These are phyloP conservation scores for Psix sp. DNA, from an alignment of 1,140 invertebrate species.

Conservation along the genomic window DNA sequence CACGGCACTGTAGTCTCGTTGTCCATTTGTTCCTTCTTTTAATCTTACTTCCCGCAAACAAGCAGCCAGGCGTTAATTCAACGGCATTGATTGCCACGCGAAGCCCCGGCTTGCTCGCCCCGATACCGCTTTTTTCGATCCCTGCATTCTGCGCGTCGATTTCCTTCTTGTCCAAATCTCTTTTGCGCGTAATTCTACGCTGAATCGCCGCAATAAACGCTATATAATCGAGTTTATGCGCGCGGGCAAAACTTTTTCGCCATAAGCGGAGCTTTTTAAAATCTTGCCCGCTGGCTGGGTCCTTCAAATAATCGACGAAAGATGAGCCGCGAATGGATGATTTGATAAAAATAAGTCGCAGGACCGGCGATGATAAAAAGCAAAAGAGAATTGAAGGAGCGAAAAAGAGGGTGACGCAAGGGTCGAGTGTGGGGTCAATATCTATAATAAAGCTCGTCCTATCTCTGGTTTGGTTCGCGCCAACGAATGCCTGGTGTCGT, in stretches of 20 bases:
- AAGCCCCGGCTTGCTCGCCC: constrained; percentile 59
- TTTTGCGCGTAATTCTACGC: constrained; percentile 23
- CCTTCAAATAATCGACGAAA: constrained; percentile 11
- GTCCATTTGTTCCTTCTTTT: constrained; percentile 77
- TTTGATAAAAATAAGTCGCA: constrained; percentile 42
- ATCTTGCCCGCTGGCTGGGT: background rate
- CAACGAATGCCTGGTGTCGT: constrained; percentile 70
- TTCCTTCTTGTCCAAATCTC: constrained; percentile 46
- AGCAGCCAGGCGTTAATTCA: constrained; percentile 77
- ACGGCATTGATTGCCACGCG: constrained; percentile 77
- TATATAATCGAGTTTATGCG: constrained; percentile 44
- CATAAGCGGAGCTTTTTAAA: no score
- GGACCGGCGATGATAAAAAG: constrained; percentile 51
- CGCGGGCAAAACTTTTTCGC: no score
- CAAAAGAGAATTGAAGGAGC: constrained; percentile 35
- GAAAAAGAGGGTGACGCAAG: constrained; percentile 56
- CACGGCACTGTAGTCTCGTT: constrained; percentile 64
- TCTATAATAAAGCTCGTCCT: constrained; percentile 76
- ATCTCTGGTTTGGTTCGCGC: constrained; percentile 70
- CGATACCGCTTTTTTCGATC: constrained; percentile 28
- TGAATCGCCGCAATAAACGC: constrained; percentile 50
- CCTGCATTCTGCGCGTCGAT: constrained; percentile 34
- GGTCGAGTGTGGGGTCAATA: constrained; percentile 73
- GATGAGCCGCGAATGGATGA: constrained; percentile 24
- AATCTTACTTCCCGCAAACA: constrained; percentile 77